Base-by-base conservation (phyloP, 2,888 invertebrate species). In the Graphium colonna region DNA sequence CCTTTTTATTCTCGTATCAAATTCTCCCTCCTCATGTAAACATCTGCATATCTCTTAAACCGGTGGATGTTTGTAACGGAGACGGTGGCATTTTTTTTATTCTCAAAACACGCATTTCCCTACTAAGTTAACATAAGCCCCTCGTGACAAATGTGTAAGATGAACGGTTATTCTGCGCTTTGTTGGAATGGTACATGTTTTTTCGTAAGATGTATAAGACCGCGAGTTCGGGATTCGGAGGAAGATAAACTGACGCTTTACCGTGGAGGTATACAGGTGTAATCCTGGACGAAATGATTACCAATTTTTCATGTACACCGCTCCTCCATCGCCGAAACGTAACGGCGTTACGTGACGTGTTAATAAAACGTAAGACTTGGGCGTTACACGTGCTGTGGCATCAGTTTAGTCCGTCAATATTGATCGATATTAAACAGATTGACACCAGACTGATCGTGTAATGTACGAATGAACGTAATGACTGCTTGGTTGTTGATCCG, bases 111-210 rank as follows among this genome's bases (percentile, higher is more conserved):
- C 75, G 75, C 74, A 72, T 76, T 77, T 76, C 76, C 78, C 76
- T 79, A 75, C 80, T 80, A 79, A 84, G 82, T 79, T 83, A 81
- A 74, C 78, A 67, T 87, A 87, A 87, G 86, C 86, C 82, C 70
- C 79, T 71, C 76, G 73, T 87, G 88, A 89, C 88, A 89, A 87
- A 89, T 89, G 85, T 75, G 77, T 78, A 79, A 84, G 85, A 86
- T 84, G 82, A 84, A 87, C 83, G 81, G 85, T 84, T 86, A 82
- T 86, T 82, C 82, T 80, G 77, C 79, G 72, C 77, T 75, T 73
- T 80, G 80, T 82, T 82, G 80, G 77, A 80, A 74, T 76, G 79
- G 63, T 74, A 66, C 61, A 68, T 67, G 60, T 76, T 76, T 75
- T 71, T 66, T 65, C 56, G 58, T 66, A 73, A 77, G 10, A 9